A percentile compares a stretch with the other conserved stretches of the same genome.
These are phyloP conservation scores for Drosophila birchii DNA, from an alignment of 2,888 invertebrate genomes.

Conservation along the genomic window DNA sequence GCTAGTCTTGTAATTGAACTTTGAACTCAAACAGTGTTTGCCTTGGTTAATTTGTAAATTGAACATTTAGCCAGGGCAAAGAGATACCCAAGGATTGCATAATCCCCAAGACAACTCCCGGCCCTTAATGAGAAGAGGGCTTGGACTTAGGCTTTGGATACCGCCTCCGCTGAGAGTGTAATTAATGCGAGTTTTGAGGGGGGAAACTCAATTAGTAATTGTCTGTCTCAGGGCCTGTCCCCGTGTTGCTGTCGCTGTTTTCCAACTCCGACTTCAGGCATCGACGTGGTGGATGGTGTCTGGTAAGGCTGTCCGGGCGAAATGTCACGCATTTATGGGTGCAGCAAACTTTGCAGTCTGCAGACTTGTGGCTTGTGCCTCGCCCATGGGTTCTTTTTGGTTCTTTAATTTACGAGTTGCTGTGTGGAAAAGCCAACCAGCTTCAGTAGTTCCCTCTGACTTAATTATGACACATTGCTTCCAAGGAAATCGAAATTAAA, in stretches of 20 bases:
- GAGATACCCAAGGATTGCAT: constrained; percentile 56
- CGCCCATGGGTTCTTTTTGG: constrained; percentile 32
- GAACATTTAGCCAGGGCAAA: constrained; percentile 27
- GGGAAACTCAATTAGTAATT: constrained; percentile 70
- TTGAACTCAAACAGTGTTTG: constrained; percentile 52
- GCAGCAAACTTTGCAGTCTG: constrained; percentile 44
- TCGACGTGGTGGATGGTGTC: constrained; percentile 18
- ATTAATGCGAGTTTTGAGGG: constrained; percentile 33
- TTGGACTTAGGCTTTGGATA: constrained; percentile 4
- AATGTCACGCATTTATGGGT: constrained; percentile 77
- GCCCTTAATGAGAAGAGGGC: constrained; percentile 34
- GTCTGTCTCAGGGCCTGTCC: constrained; percentile 44
- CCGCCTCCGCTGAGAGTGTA: constrained; percentile 23
- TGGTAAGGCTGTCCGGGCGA: constrained; percentile 55
- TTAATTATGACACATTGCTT: constrained; percentile 50
- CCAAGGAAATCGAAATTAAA: constrained; percentile 14
- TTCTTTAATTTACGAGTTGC: constrained; percentile 19
- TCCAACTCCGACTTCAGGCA: constrained; percentile 5
- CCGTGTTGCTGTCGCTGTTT: constrained; percentile 21
- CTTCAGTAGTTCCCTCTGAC: constrained; percentile 13
- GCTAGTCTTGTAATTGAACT: constrained; percentile 59
- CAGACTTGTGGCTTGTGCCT: constrained; percentile 39
- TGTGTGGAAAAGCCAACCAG: constrained; percentile 23
- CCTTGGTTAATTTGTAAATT: constrained; percentile 54
- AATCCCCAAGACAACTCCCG: constrained; percentile 34